Evolutionary conservation across 2,113 vertebrate genomes (phyloP).

Genomic region (Scatophagus argus): DNA sequence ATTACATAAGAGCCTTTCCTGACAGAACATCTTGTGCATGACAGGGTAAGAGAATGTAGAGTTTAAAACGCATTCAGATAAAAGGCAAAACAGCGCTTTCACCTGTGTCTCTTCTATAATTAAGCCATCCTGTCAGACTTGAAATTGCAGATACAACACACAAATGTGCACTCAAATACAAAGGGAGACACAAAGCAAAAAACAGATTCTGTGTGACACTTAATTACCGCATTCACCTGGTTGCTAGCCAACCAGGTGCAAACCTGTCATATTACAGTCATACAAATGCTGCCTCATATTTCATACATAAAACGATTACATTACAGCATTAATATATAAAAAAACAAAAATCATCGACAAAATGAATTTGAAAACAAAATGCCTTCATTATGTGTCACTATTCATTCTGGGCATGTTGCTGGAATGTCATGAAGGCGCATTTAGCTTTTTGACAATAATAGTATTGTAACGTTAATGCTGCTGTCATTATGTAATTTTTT

Average conservation of each 20-base stretch:
- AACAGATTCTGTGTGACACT: not conserved
- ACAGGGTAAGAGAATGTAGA: slow-evolving; percentile 34
- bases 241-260: not conserved
- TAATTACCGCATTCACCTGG: not conserved
- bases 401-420: not conserved
- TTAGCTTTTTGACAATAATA: not conserved
- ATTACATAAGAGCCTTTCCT: slow-evolving; percentile 60
- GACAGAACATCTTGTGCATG: slow-evolving; percentile 48
- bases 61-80: slow-evolving; percentile 30
- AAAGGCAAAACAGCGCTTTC: slow-evolving; percentile 31
- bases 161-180: not conserved
- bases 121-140: slow-evolving; percentile 9
- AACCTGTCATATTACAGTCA: not conserved
- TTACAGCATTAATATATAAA: too few relatives aligned
- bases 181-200: slow-evolving; percentile 5
- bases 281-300: not conserved
- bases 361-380: not conserved
- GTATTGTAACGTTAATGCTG: too few relatives aligned
- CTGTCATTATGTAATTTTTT: not conserved
- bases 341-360: not conserved
- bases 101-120: slow-evolving; percentile 22
- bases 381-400: not conserved
- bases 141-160: not conserved
- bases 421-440: not conserved
- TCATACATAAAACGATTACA: not conserved